Conservation (phyloP, 2,888 invertebrate genomes). For the Villa cingulata region DNA sequence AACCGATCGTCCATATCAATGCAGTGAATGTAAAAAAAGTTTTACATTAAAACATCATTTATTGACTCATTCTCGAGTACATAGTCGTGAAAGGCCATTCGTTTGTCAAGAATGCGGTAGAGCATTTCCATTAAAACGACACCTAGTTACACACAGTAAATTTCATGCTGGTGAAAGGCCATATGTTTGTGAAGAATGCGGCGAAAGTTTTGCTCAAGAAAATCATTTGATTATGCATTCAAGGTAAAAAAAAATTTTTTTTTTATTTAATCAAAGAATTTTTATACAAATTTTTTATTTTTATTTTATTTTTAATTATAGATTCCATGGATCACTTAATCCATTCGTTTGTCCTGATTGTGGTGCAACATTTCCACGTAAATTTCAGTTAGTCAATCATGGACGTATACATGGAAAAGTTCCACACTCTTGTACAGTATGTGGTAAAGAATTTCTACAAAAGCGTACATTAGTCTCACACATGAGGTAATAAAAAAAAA, state of each 20-base stretch:
- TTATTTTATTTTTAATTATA: slow-evolving; percentile 11
- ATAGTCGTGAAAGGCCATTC: slow-evolving; percentile 68
- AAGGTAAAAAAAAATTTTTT: slow-evolving; percentile 26
- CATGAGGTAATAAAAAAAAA: slow-evolving; percentile 44
- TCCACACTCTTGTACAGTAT: slow-evolving; percentile 68
- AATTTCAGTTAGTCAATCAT: slow-evolving; percentile 76
- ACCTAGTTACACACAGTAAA: slow-evolving; percentile 72
- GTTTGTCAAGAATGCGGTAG: slow-evolving; percentile 72
- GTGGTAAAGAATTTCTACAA: slow-evolving; percentile 74
- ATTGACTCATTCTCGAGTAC: slow-evolving; percentile 64
- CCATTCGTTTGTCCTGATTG: slow-evolving; percentile 91
- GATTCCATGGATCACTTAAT: slow-evolving; percentile 90
- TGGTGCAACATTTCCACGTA: slow-evolving; percentile 68
- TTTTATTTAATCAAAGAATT: neutral
- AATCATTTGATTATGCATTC: slow-evolving; percentile 54
- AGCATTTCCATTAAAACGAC: slow-evolving; percentile 67
- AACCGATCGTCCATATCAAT: slow-evolving; percentile 68
- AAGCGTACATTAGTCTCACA: slow-evolving; percentile 71
- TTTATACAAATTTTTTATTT: neutral
- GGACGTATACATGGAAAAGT: slow-evolving; percentile 66
- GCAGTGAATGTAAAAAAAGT: slow-evolving; percentile 73
- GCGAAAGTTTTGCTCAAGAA: slow-evolving; percentile 82
- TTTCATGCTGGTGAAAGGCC: slow-evolving; percentile 76
- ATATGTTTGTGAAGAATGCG: slow-evolving; percentile 77
- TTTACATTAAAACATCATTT: slow-evolving; percentile 76